A percentile compares a stretch with the other conserved stretches of the same genome.
Evolutionary conservation across 2,888 invertebrate genomes (phyloP).

Genomic region (Bhutanitis thaidina): DNA sequence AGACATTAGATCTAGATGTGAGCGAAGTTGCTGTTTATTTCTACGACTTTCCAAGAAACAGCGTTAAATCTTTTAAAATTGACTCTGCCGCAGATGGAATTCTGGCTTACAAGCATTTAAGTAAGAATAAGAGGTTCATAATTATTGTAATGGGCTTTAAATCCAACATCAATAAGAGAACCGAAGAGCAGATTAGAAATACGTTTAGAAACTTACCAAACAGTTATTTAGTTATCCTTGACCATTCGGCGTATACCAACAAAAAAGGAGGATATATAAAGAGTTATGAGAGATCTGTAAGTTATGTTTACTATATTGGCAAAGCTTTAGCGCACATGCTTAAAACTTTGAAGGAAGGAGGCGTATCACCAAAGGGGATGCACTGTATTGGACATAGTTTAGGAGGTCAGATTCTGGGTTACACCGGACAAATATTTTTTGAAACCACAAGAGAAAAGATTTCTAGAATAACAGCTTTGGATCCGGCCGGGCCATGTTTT

Average conservation of each 20-base stretch:
- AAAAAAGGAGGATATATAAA: constrained; percentile 51
- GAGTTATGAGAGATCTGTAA: constrained; percentile 63
- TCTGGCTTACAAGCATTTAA: too few relatives aligned
- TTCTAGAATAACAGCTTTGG: constrained; percentile 57
- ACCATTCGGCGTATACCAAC: constrained; percentile 25
- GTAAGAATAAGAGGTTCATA: too few relatives aligned
- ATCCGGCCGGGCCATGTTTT: constrained; percentile 71
- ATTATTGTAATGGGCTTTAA: too few relatives aligned
- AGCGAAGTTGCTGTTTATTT: too few relatives aligned
- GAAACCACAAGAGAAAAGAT: constrained; percentile 48
- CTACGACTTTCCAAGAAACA: too few relatives aligned
- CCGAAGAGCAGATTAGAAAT: too few relatives aligned
- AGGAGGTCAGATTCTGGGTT: constrained; percentile 61
- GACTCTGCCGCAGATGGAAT: too few relatives aligned
- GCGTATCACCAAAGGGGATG: constrained; percentile 54
- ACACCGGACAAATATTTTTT: constrained; percentile 50
- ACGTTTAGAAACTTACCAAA: too few relatives aligned
- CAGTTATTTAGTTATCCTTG: too few relatives aligned
- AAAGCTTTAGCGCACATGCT: constrained; percentile 54
- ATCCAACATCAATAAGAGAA: too few relatives aligned
- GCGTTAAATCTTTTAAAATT: too few relatives aligned
- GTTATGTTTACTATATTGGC: constrained; percentile 62
- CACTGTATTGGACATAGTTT: constrained; percentile 68
- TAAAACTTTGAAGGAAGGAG: constrained; percentile 40
- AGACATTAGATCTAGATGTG: too few relatives aligned